A percentile compares a stretch with the other conserved stretches of the same genome.
Evolutionary conservation across 1,140 invertebrate genomes (phyloP).

Genomic region (Tachypleus tridentatus): DNA sequence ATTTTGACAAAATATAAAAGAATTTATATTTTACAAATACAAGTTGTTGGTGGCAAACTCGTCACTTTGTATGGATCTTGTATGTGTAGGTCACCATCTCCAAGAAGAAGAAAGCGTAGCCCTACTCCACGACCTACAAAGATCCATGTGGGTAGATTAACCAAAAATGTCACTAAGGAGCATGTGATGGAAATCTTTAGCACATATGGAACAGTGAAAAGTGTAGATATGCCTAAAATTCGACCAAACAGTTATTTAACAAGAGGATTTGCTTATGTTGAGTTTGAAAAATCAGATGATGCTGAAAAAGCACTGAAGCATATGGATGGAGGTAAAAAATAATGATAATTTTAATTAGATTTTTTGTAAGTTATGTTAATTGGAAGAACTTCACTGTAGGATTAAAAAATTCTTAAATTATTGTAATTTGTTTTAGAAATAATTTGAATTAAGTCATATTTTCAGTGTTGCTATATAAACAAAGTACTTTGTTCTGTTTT

Average conservation of each 20-base stretch:
- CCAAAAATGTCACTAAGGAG: slow-evolving; percentile 76
- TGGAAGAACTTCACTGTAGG: too few relatives aligned
- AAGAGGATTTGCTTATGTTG: slow-evolving; percentile 85
- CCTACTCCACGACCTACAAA: slow-evolving; percentile 67
- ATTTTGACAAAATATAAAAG: too few relatives aligned
- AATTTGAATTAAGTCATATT: too few relatives aligned
- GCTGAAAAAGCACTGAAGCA: slow-evolving; percentile 98
- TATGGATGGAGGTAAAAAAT: slow-evolving; percentile 76
- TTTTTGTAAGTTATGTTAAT: too few relatives aligned
- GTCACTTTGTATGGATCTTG: too few relatives aligned
- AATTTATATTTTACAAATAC: too few relatives aligned
- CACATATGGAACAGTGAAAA: slow-evolving; percentile 77
- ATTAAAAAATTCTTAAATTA: too few relatives aligned
- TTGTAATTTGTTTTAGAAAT: too few relatives aligned
- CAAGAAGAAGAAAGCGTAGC: slow-evolving; percentile 55
- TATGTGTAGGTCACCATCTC: slow-evolving; percentile 33
- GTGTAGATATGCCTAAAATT: slow-evolving; percentile 78
- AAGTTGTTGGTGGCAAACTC: too few relatives aligned
- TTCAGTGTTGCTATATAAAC: too few relatives aligned
- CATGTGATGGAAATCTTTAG: slow-evolving; percentile 93
- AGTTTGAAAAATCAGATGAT: slow-evolving; percentile 84
- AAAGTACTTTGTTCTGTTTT: too few relatives aligned
- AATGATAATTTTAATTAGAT: too few relatives aligned
- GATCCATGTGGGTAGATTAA: slow-evolving; percentile 83
- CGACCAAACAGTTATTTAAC: slow-evolving; percentile 71